Conservation (phyloP, 2,113 vertebrate genomes). For the Conger conger region DNA sequence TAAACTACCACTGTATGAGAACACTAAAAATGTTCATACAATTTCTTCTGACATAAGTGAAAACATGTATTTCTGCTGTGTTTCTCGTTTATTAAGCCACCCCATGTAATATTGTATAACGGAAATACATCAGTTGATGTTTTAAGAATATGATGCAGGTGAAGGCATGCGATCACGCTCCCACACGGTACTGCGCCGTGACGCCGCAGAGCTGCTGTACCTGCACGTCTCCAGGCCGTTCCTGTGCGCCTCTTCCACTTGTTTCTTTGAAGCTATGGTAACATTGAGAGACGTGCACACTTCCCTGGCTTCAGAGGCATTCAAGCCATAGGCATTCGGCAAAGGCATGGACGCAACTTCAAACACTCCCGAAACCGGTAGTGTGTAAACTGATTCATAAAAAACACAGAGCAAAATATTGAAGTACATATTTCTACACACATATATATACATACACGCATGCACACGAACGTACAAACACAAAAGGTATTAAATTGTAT, state of each 20-base stretch:
- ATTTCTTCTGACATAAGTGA: background rate
- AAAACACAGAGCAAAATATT: slow-evolving; percentile 10
- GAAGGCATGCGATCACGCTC: background rate
- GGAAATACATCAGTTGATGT: background rate
- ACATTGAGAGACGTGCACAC: slow-evolving; percentile 53
- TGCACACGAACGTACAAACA: too few relatives aligned
- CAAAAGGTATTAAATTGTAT: background rate
- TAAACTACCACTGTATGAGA: background rate
- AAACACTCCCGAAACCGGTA: slow-evolving; percentile 53
- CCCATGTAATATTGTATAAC: background rate
- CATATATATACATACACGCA: background rate
- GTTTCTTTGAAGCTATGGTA: slow-evolving; percentile 56
- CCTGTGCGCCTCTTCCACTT: slow-evolving; percentile 51
- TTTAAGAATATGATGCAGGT: background rate
- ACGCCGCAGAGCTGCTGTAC: slow-evolving; percentile 39
- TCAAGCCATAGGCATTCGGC: slow-evolving; percentile 51
- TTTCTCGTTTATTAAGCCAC: too few relatives aligned
- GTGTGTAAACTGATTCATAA: slow-evolving; percentile 25
- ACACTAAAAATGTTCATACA: too few relatives aligned
- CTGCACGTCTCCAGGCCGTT: slow-evolving; percentile 67
- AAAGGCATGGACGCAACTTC: slow-evolving; percentile 33
- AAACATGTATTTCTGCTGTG: background rate
- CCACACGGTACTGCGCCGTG: background rate
- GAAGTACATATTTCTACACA: background rate
- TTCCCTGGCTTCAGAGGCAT: slow-evolving; percentile 47